phyloP scores from a whole-genome alignment of 2,797 vertebrate species.

The Microcaecilia unicolor region DNA sequence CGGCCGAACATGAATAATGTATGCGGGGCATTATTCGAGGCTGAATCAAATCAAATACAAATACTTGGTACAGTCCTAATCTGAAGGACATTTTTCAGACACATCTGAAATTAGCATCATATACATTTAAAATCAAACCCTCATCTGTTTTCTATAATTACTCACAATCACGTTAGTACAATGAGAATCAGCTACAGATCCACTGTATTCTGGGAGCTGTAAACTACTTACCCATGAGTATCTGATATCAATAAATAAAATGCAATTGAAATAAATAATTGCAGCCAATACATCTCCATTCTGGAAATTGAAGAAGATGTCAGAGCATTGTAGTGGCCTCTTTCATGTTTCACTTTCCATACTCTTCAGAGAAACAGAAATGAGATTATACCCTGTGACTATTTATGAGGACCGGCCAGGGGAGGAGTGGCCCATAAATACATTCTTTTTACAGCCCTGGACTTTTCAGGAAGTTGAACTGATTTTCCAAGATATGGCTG shows the following conservation, averaged over 20 bases:
- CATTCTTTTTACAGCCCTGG: not conserved
- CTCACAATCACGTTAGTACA: too few relatives aligned
- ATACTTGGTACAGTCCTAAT: too few relatives aligned
- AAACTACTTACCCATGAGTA: constrained; percentile 28
- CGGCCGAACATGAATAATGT: too few relatives aligned
- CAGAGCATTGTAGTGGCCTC: constrained; percentile 5
- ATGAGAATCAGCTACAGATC: too few relatives aligned
- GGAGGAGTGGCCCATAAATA: constrained; percentile 21
- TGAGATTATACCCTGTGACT: accelerated
- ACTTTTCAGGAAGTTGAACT: not conserved
- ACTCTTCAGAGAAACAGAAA: constrained; percentile 1
- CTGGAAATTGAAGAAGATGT: constrained; percentile 4
- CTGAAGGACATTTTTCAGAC: too few relatives aligned
- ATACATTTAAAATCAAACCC: too few relatives aligned
- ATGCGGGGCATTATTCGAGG: too few relatives aligned
- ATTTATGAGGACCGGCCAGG: not conserved
- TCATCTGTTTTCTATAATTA: too few relatives aligned
- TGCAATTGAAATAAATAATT: constrained; percentile 3
- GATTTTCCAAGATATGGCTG: not conserved
- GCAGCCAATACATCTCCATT: constrained; percentile 13
- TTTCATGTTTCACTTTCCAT: constrained; percentile 6
- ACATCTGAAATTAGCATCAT: too few relatives aligned
- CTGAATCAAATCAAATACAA: too few relatives aligned
- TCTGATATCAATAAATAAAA: constrained; percentile 16
- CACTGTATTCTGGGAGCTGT: too few relatives aligned